Evolutionary conservation across 2,888 invertebrate genomes (phyloP).

Genomic region (Mactromeris polynyma): DNA sequence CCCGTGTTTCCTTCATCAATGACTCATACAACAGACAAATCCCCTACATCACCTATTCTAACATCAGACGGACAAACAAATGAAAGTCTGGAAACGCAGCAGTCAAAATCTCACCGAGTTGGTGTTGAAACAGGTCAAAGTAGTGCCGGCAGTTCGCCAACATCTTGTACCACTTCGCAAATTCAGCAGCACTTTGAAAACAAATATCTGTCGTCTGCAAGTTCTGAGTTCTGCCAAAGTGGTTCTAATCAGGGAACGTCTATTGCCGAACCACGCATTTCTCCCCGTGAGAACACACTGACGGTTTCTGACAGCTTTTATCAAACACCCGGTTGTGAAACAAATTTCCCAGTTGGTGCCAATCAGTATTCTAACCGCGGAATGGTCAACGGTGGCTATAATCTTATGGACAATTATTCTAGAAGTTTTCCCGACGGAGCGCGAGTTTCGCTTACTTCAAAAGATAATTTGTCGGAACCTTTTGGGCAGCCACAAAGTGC

Average conservation of each 20-base stretch:
- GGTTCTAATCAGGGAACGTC: constrained; percentile 61
- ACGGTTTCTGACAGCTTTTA: constrained; percentile 68
- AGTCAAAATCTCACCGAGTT: background rate
- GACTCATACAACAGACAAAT: constrained; percentile 22
- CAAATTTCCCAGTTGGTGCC: constrained; percentile 66
- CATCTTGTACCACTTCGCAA: constrained; percentile 18
- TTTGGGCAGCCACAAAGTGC: constrained; percentile 68
- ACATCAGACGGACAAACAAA: constrained; percentile 22
- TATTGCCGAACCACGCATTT: constrained; percentile 60
- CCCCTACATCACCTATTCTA: constrained; percentile 19
- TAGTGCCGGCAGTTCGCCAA: constrained; percentile 20
- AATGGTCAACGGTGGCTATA: constrained; percentile 56
- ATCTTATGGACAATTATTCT: constrained; percentile 65
- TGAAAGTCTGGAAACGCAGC: constrained; percentile 2
- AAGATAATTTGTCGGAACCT: constrained; percentile 65
- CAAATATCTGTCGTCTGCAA: constrained; percentile 28
- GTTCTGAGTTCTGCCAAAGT: constrained; percentile 48
- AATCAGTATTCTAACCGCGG: constrained; percentile 54
- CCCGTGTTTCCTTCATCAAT: background rate
- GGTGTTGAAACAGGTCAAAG: constrained; percentile 28
- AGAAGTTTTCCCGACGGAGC: constrained; percentile 60
- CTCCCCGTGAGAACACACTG: constrained; percentile 60
- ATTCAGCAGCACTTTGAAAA: constrained; percentile 32
- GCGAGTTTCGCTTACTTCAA: constrained; percentile 61
- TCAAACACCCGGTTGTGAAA: constrained; percentile 52